These are phyloP conservation scores for Phylloscopus trochilus DNA, from an alignment of 2,113 vertebrate genomes.

Conservation along the genomic window DNA sequence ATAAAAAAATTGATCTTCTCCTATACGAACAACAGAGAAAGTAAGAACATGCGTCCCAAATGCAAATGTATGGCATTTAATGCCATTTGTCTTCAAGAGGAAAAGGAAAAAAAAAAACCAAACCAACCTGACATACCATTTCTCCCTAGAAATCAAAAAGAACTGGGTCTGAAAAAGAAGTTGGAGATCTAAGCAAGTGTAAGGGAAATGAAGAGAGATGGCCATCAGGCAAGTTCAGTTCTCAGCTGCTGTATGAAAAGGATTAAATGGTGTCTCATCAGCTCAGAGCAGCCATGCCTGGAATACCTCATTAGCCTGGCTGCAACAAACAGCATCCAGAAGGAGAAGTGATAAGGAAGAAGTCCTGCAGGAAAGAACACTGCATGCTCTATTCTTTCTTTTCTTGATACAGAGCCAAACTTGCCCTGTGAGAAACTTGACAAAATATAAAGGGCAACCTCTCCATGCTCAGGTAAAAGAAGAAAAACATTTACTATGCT, in stretches of 20 bases:
- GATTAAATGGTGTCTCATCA: not conserved
- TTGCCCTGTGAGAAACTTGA: not conserved
- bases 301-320: not conserved
- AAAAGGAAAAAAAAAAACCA: not conserved
- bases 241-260: not conserved
- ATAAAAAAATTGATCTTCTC: not conserved
- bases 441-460: not conserved
- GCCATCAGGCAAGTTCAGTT: not conserved
- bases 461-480: not conserved
- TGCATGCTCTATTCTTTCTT: not conserved
- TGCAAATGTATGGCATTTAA: not conserved
- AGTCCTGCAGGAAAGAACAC: not conserved
- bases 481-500: not conserved
- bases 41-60: not conserved
- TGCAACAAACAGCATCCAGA: not conserved
- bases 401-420: not conserved
- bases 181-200: not conserved
- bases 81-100: not conserved
- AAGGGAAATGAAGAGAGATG: not conserved
- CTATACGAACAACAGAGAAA: not conserved
- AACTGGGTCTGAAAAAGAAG: not conserved
- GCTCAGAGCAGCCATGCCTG: not conserved
- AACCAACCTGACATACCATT: not conserved
- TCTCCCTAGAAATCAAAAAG: not conserved
- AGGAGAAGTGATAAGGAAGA: not conserved